Base-by-base conservation (phyloP, 1,140 invertebrate species). In the Acromyrmex charruanus region DNA sequence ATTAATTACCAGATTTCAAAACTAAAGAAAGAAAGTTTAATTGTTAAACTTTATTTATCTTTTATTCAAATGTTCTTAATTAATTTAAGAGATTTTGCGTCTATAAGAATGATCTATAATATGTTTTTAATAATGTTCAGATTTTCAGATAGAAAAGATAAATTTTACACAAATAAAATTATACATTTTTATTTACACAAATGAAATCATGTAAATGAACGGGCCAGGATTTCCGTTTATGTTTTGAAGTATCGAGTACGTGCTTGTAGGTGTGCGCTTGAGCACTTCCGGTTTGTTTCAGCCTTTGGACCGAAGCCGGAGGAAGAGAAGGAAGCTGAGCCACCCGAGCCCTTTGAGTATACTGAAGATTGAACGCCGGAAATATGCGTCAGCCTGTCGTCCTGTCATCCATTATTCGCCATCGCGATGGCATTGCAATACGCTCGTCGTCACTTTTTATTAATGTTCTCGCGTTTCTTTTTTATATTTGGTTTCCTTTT, bases 311-410 rank as follows among this genome's bases (percentile, higher is more conserved):
- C 99, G 0, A 99, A 99, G 95, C 97, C 97, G 10, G 98, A 98
- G 86, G 99, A 99, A 89, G 99, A 99, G 92, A 98, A 99, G 92
- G 99, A 99, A 95, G 98, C 99, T 3, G 98, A 99, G 93, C 98
- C 99, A 59, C 99, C 99, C 91, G 99, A 99, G 95, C 98, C 99
- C 89, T 99, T 99, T 95, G 98, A 99, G 96, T 99, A 98, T 94
- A 97, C 97, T 88, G 98, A 99, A 93, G 97, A 98, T 95, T 98
- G 96, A 96, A 72, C 31, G 58, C 16, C 44, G 53, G 35, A 39
- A 72, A 58, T 51, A 75, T 16, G 39, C 14, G 53, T 72, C 25
- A 6, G 18, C 53, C 39, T 4, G 12, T 49, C 18, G 77, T 74
- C 44, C 51, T 16, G 25, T 35, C 49, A n/a, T 12, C 35, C 14